These are phyloP conservation scores for Dicentrarchus labrax DNA, from an alignment of 2,113 vertebrate genomes.

Conservation along the genomic window DNA sequence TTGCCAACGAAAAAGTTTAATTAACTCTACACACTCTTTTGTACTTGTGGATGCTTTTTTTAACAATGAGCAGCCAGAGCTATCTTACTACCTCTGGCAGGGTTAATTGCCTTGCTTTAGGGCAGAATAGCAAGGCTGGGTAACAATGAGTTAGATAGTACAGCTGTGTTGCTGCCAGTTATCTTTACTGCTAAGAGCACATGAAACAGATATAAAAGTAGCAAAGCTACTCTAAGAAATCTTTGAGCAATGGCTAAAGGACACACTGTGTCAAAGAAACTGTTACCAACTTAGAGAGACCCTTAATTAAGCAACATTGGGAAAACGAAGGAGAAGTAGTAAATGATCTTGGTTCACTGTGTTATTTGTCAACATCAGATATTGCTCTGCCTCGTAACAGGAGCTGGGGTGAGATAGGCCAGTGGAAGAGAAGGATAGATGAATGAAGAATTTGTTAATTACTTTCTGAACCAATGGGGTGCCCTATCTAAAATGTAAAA, in stretches of 20 bases:
- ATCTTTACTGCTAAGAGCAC: conserved; percentile 59
- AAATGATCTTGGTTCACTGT: conserved; percentile 2
- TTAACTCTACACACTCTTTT: conserved; percentile 48
- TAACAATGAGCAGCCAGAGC: conserved; percentile 12
- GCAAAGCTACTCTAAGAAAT: conserved; percentile 32
- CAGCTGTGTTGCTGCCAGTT: conserved; percentile 52
- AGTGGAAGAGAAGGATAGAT: not conserved
- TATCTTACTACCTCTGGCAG: conserved; percentile 61
- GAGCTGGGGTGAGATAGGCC: not conserved
- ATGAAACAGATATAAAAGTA: conserved; percentile 72
- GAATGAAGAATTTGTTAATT: conserved; percentile 32
- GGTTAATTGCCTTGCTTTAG: conserved; percentile 67
- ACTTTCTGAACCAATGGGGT: conserved; percentile 14
- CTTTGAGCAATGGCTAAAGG: conserved; percentile 43
- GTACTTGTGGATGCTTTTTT: conserved; percentile 35
- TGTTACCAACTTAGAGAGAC: not conserved
- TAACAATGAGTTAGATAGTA: conserved; percentile 53
- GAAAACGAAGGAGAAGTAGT: not conserved
- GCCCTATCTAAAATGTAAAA: conserved; percentile 23
- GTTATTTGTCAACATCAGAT: conserved; percentile 45
- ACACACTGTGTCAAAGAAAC: conserved; percentile 28
- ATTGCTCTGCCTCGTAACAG: not conserved
- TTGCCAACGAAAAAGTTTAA: conserved; percentile 62
- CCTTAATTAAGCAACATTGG: conserved; percentile 6
- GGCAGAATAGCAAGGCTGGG: conserved; percentile 46